Base-by-base conservation (phyloP, 2,797 vertebrate genomes). In the Gymnothorax reevesii region DNA sequence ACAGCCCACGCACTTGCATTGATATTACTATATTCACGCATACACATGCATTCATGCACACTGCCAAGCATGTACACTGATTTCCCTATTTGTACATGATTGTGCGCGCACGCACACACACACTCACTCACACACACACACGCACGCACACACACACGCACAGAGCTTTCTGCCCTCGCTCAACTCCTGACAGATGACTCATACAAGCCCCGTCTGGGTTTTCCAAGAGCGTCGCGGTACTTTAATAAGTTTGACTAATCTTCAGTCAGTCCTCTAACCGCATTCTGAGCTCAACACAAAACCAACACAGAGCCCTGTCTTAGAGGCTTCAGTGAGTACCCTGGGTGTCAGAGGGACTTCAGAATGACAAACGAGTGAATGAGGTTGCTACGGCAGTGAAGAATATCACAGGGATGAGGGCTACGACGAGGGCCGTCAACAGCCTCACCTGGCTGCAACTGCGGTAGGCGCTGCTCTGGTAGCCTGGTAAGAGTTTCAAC, bases 51-150 rank as follows among this genome's bases (percentile, higher is more conserved):
- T 6, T 60, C 71, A 85, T 42, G 79, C 69, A 52, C 42, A 42
- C 71, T 54, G 49, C 10, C 8, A 80, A 33, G 25, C 82, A 25
- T 2, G 33, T 57, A 82, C 85, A 80, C 33, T 5, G 1, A 25
- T 25, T 25, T 12, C 8, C 66, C 4, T 25, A 80, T 54, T 64
- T 12, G 82, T 10, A 84, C n/a, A 87, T 12, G 83, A 42, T 42
- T 42, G 33, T 42, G 33, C 15, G 84, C 22, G 87, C 49, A 88
- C 22, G 59, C 3, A 25, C n/a, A 83, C 25, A 85, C 73, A 88
- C 52, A 75, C 71, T 49, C 55, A 25, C 15, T n/a, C 57, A 57
- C 73, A 80, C 42, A 64, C 57, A 22, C 77, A 12, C 49, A 52
- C 60, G 49, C 59, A 66, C 22, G 57, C 49, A 86, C 3, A 80